Conservation (phyloP, 1,140 invertebrate genomes). For the Dinothrombium tinctorium region DNA sequence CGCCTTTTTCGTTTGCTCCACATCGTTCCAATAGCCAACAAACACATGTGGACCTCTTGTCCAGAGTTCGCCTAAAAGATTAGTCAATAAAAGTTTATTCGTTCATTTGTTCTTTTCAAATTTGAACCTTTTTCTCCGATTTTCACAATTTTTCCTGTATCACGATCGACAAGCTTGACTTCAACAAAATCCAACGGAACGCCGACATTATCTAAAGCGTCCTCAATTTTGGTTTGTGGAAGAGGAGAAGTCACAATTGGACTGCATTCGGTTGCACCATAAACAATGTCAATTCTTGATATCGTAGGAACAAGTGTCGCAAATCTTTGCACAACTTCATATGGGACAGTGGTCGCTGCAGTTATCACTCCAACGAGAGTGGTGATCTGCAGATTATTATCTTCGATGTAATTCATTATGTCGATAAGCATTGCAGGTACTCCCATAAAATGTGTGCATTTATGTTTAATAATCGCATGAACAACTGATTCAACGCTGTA, state of each 20-base stretch:
- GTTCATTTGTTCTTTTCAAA: neutral
- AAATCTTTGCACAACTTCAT: constrained; percentile 1
- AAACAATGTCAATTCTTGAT: constrained; percentile 25
- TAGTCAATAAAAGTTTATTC: neutral
- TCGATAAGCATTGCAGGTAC: constrained; percentile 95
- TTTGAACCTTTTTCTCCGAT: constrained; percentile 9
- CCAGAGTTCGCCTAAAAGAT: constrained; percentile 47
- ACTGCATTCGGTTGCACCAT: constrained; percentile 67
- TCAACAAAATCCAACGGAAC: constrained; percentile 50
- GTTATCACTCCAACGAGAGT: neutral
- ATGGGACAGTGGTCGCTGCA: neutral
- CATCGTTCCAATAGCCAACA: constrained; percentile 64
- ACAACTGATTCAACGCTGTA: neutral
- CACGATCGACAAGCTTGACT: constrained; percentile 41
- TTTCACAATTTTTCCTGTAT: constrained; percentile 17
- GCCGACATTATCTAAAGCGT: constrained; percentile 47
- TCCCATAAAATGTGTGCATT: constrained; percentile 53
- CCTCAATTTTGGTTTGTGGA: constrained; percentile 34
- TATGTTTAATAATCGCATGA: constrained; percentile 17
- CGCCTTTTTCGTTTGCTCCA: constrained; percentile 46
- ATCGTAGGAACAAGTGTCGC: neutral
- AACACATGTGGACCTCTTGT: constrained; percentile 55
- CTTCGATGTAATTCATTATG: constrained; percentile 29
- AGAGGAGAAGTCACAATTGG: constrained; percentile 40
- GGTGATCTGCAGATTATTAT: neutral